These are phyloP conservation scores for Bujurquina vittata DNA, from an alignment of 2,113 vertebrate genomes.

Conservation along the genomic window DNA sequence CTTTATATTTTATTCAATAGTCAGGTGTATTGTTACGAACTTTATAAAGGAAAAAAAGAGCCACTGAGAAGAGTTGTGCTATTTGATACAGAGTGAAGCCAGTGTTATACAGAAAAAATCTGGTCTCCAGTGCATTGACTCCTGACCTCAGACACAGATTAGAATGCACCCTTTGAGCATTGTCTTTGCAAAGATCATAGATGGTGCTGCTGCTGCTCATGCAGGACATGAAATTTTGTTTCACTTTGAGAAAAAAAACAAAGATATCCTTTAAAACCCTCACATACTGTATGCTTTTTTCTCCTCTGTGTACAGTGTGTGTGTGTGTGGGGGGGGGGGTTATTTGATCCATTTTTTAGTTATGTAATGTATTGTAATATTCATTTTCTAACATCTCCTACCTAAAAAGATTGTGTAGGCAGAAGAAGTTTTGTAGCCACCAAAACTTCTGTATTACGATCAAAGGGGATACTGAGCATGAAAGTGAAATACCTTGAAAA, in stretches of 20 bases:
- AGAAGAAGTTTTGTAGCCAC: too few species aligned
- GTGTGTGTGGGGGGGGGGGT: too few species aligned
- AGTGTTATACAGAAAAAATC: background rate
- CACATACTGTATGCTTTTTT: background rate
- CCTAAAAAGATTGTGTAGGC: too few species aligned
- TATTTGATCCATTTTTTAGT: too few species aligned
- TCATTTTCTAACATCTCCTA: too few species aligned
- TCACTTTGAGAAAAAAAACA: background rate
- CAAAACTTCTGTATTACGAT: too few species aligned
- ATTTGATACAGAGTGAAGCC: constrained; percentile 11
- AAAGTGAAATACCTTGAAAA: constrained; percentile 11
- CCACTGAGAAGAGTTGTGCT: background rate
- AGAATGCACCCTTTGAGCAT: background rate
- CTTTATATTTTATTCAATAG: constrained; percentile 37
- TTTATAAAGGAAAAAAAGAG: background rate
- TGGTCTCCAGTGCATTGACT: constrained; percentile 21
- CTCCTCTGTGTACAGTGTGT: background rate
- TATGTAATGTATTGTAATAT: too few species aligned
- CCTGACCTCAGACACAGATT: constrained; percentile 29
- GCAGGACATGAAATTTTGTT: background rate
- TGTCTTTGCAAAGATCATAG: constrained; percentile 15
- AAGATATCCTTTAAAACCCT: background rate
- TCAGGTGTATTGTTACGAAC: constrained; percentile 26
- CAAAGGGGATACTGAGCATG: background rate
- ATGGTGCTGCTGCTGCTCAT: constrained; percentile 5